Conservation (phyloP, 2,888 invertebrate genomes). For the Pyralis farinalis region DNA sequence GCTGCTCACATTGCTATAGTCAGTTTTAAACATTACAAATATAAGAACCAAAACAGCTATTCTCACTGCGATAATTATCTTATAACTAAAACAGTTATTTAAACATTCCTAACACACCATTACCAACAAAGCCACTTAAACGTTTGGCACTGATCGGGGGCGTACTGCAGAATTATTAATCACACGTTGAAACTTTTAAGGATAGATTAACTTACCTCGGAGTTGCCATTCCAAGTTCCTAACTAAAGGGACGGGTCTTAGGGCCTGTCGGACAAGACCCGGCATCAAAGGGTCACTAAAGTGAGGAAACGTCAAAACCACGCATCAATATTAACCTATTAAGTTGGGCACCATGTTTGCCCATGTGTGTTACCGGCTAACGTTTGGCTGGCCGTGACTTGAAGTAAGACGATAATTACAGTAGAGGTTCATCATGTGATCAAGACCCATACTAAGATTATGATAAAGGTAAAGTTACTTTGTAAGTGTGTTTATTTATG, state of each 20-base stretch:
- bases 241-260: slow-evolving; percentile 40
- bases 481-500: no score
- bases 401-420: no score
- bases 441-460: no score
- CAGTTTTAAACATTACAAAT: no score
- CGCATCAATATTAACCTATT: slow-evolving; percentile 71
- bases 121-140: slow-evolving; percentile 3
- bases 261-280: slow-evolving; percentile 17
- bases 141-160: slow-evolving; percentile 1
- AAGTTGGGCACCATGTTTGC: slow-evolving; percentile 13
- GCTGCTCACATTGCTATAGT: no score
- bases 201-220: slow-evolving; percentile 31
- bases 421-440: no score
- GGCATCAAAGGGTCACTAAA: slow-evolving; percentile 25
- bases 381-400: neutral
- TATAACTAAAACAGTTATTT: no score
- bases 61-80: no score
- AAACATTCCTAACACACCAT: no score
- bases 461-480: no score
- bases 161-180: slow-evolving; percentile 7
- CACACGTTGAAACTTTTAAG: slow-evolving; percentile 8
- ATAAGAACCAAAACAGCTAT: no score
- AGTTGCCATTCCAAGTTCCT: slow-evolving; percentile 45
- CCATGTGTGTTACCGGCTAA: slow-evolving; percentile 4
- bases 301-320: slow-evolving; percentile 69